Evolutionary conservation across 2,797 vertebrate genomes (phyloP), one percentile per base, ranked within the genome.

Genomic region (Xenops minutus): DNA sequence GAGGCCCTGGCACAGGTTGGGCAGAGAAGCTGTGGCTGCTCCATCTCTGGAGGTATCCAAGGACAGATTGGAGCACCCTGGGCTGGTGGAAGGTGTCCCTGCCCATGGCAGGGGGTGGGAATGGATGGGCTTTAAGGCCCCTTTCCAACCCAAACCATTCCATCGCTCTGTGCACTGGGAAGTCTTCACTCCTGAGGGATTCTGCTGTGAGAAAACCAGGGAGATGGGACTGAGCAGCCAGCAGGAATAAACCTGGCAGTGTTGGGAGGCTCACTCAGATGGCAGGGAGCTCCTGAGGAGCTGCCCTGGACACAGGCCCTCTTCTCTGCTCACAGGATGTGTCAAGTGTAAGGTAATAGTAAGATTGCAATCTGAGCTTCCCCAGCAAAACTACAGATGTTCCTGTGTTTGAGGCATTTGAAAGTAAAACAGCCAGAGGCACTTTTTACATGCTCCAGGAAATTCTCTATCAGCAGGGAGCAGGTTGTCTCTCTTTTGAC

Each of bases 191-290:
- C 44, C 64, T 29, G 39, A 30, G 29, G 69, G 54, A 34, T 49
- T 55, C 41, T 64, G 76, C 7, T 61, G 66, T 16, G 66, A 39
- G 56, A 52, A 92, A 85, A 58, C 9, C 14, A 8, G n/a, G 41
- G 21, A 23, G 52, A 78, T 7, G 59, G 34, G 49, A 44, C 3
- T 21, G 27, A 74, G 24, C 74, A 82, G 32, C 54, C 66, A 52
- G 52, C 54, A 77, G 79, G 76, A 37, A 54, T 26, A 39, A 86
- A 43, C 9, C 63, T 15, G 71, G 36, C 15, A 43, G 22, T 29
- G 3, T 0, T 1, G 2, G 10, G 46, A 24, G 52, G 34, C 21
- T 10, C 46, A 8, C 14, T 1, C 15, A 30, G 48, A 6, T 34
- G 43, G 32, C 66, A 61, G 66, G 34, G 68, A 69, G 48, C 59